These are phyloP conservation scores for Platycercus adscitus DNA, from an alignment of 2,113 vertebrate genomes.

Conservation along the genomic window DNA sequence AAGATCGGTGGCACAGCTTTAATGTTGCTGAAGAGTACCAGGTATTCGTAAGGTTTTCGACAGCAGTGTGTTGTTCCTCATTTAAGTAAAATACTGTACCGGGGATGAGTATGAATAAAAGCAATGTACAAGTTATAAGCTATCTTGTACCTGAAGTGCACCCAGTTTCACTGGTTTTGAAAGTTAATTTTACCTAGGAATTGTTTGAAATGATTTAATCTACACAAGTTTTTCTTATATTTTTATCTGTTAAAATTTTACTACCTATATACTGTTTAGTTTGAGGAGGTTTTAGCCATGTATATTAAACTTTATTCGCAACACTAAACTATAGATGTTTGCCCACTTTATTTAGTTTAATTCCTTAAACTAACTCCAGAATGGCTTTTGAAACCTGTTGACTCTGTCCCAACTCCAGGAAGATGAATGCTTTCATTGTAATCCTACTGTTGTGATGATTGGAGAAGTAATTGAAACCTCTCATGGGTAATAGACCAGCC, in stretches of 20 bases:
- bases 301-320: not conserved
- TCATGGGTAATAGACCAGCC: slow-evolving; percentile 13
- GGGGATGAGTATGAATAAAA: not conserved
- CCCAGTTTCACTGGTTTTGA: slow-evolving; percentile 3
- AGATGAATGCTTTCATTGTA: slow-evolving; percentile 21
- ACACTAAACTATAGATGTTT: slow-evolving; percentile 12
- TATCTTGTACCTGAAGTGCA: not conserved
- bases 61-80: not conserved
- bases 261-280: not conserved
- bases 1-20: slow-evolving; percentile 22
- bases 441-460: not conserved
- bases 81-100: slow-evolving; percentile 38
- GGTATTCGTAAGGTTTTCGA: slow-evolving; percentile 4
- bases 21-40: not conserved
- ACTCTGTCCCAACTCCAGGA: slow-evolving; percentile 11
- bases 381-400: slow-evolving; percentile 29
- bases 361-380: slow-evolving; percentile 45
- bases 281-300: not conserved
- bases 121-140: not conserved
- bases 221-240: not conserved
- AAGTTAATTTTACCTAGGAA: slow-evolving; percentile 8
- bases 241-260: not conserved
- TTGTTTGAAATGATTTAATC: slow-evolving; percentile 42
- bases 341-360: slow-evolving; percentile 50
- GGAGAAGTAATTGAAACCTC: slow-evolving; percentile 39